phyloP scores from a whole-genome alignment of 1,140 invertebrate genomes.

The Sesamia nonagrioides region DNA sequence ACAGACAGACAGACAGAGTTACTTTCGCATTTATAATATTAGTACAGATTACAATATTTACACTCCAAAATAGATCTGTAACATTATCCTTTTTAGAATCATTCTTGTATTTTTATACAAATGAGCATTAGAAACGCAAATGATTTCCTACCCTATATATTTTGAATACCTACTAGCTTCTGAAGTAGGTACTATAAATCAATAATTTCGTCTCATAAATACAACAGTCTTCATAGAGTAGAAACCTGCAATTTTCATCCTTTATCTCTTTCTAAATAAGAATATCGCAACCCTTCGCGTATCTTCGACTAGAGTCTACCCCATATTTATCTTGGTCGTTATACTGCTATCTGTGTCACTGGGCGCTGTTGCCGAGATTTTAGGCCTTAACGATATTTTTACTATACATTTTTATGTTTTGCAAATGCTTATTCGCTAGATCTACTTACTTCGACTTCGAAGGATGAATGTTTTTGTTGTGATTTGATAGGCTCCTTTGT shows the following conservation, averaged over 20 bases:
- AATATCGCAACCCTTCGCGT: neutral
- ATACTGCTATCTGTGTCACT: slow-evolving; percentile 46
- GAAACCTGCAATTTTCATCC: too few species aligned
- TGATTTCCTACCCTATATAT: too few species aligned
- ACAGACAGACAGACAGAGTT: too few species aligned
- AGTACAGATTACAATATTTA: too few species aligned
- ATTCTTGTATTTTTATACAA: too few species aligned
- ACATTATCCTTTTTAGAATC: too few species aligned
- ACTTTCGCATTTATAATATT: too few species aligned
- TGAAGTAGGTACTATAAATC: neutral
- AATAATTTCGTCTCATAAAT: neutral
- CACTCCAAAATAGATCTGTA: too few species aligned
- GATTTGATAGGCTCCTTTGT: slow-evolving; percentile 28
- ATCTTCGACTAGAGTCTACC: slow-evolving; percentile 1
- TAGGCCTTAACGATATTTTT: slow-evolving; percentile 44
- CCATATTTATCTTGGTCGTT: slow-evolving; percentile 43
- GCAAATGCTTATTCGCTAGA: slow-evolving; percentile 38
- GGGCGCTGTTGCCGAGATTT: slow-evolving; percentile 34
- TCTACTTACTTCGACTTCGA: slow-evolving; percentile 28
- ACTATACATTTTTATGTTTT: slow-evolving; percentile 44
- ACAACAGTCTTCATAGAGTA: too few species aligned
- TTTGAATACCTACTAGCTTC: neutral
- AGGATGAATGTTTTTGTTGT: slow-evolving; percentile 20
- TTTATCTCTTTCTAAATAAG: too few species aligned
- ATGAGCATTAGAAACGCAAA: too few species aligned